Conservation (phyloP, 1,140 invertebrate species). For the Penaeus chinensis region DNA sequence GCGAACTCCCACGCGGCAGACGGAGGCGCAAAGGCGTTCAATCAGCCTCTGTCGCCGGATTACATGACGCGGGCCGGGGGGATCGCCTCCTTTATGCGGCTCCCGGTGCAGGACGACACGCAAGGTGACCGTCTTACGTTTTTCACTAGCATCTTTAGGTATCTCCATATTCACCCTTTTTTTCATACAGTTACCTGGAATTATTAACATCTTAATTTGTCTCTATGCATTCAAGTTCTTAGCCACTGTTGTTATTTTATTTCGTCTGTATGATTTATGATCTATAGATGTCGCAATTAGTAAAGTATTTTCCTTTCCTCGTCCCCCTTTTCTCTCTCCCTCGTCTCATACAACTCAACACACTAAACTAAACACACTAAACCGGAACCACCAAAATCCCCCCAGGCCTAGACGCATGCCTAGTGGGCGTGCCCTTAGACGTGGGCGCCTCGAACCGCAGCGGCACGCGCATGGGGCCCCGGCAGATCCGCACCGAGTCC, state of each 20-base stretch:
- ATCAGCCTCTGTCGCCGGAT: conserved; percentile 7
- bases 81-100: conserved; percentile 47
- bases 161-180: no score
- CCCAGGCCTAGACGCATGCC: conserved; percentile 42
- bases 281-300: no score
- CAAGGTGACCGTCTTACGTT: neutral
- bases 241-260: no score
- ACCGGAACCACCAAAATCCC: neutral
- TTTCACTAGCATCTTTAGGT: no score
- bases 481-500: conserved; percentile 50
- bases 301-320: no score
- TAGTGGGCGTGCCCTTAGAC: conserved; percentile 47
- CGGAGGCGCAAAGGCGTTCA: neutral
- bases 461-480: conserved; percentile 36
- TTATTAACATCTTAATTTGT: no score
- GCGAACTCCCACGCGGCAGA: no score
- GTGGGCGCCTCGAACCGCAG: conserved; percentile 39
- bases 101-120: conserved; percentile 37
- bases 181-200: no score
- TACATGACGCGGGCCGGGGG: conserved; percentile 22
- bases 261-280: no score
- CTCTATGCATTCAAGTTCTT: no score
- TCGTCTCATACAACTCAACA: neutral
- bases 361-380: neutral
- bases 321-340: neutral